phyloP scores from a whole-genome alignment of 2,888 invertebrate species.

The Julus scandinavius region DNA sequence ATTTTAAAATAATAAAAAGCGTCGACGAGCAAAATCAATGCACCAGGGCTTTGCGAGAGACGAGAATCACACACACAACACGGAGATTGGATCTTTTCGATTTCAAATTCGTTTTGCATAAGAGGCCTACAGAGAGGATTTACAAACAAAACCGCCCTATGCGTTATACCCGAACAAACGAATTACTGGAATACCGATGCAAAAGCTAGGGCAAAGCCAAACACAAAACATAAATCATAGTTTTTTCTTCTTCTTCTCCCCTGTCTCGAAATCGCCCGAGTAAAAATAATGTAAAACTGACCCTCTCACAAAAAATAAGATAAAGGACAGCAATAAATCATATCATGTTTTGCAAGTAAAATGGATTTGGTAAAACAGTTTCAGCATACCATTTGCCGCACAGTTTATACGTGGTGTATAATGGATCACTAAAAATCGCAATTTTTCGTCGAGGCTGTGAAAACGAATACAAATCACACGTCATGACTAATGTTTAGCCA shows the following conservation, averaged over 20 bases:
- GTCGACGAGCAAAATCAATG: conserved; percentile 33
- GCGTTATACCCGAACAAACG: conserved; percentile 3
- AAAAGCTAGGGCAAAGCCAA: conserved; percentile 14
- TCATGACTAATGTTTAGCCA: too few species aligned
- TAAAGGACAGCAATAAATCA: conserved; percentile 25
- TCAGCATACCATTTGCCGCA: neutral
- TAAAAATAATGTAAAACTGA: conserved; percentile 33
- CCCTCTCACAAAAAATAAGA: conserved; percentile 8
- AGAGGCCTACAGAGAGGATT: conserved; percentile 33
- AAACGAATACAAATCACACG: neutral
- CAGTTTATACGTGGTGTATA: neutral
- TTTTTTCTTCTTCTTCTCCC: neutral
- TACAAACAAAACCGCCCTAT: conserved; percentile 19
- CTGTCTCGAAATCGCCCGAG: neutral
- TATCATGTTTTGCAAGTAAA: conserved; percentile 33
- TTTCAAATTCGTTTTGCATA: conserved; percentile 33
- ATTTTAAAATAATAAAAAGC: conserved; percentile 27
- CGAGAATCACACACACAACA: neutral
- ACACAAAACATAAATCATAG: conserved; percentile 14
- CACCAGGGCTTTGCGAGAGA: conserved; percentile 33
- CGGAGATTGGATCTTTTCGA: conserved; percentile 7
- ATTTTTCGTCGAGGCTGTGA: conserved; percentile 1
- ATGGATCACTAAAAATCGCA: neutral
- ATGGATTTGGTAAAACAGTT: conserved; percentile 16
- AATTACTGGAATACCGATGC: conserved; percentile 25